These are phyloP conservation scores for Paramuricea clavata DNA, from an alignment of 92 coral and sea anemone genomes.

Conservation along the genomic window DNA sequence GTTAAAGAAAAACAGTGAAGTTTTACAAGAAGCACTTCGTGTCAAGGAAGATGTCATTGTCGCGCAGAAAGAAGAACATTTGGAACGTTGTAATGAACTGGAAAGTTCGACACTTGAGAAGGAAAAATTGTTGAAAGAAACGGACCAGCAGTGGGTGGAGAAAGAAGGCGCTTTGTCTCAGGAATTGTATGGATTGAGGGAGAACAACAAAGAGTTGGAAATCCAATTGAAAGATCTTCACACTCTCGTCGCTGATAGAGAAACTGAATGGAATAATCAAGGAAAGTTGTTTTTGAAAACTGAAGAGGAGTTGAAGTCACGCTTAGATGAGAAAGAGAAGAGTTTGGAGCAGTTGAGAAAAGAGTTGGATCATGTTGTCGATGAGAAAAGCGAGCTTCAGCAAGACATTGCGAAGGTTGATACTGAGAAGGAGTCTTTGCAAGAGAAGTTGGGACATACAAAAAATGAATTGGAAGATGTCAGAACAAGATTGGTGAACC, in stretches of 20 bases:
- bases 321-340: background rate
- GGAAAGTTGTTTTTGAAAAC: background rate
- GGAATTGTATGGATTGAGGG: slow-evolving; percentile 7
- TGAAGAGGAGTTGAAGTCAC: slow-evolving; percentile 5
- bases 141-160: slow-evolving; percentile 26
- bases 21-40: background rate
- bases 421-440: background rate
- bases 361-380: background rate
- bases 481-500: background rate
- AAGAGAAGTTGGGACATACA: background rate
- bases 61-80: slow-evolving; percentile 30
- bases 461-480: background rate
- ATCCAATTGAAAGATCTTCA: slow-evolving; percentile 16
- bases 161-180: slow-evolving; percentile 9
- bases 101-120: slow-evolving; percentile 22
- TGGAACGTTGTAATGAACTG: slow-evolving; percentile 12
- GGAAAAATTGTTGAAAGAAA: slow-evolving; percentile 7
- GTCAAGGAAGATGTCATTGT: background rate
- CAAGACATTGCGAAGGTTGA: background rate
- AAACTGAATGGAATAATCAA: slow-evolving; percentile 21
- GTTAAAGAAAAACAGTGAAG: background rate
- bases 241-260: slow-evolving; percentile 4
- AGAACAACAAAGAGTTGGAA: slow-evolving; percentile 21
- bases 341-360: background rate
- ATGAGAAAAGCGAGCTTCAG: background rate